A percentile compares a stretch with the other conserved stretches of the same genome.
phyloP scores from a whole-genome alignment of 2,797 vertebrate species.

The Diceros bicornis region DNA sequence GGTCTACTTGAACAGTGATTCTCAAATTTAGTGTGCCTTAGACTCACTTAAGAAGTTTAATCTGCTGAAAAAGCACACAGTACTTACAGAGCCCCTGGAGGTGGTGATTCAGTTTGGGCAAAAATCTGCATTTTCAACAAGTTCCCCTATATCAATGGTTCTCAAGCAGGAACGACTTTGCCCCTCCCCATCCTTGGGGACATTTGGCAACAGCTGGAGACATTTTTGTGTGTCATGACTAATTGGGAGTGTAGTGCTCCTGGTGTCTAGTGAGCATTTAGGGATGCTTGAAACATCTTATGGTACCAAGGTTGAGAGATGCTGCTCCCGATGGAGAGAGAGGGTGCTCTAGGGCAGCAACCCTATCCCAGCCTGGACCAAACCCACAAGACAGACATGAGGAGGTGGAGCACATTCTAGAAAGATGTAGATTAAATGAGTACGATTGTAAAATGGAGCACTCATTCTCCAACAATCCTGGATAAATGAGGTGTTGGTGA shows the following conservation, averaged over 20 bases:
- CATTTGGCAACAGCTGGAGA: neutral
- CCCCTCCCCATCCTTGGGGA: neutral
- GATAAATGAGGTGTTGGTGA: neutral
- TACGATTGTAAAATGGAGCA: neutral
- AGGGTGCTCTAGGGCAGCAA: neutral
- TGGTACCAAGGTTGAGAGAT: neutral
- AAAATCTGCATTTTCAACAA: neutral
- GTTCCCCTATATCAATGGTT: neutral
- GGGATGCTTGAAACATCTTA: neutral
- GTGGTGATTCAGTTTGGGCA: neutral
- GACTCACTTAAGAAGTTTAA: neutral
- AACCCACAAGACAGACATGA: neutral
- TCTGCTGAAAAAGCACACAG: neutral
- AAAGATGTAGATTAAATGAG: neutral
- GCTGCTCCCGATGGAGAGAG: neutral
- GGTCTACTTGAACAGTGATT: neutral
- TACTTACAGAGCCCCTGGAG: neutral
- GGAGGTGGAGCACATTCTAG: neutral
- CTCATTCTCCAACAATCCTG: neutral
- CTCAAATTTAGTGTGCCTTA: neutral
- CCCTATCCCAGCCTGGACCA: neutral
- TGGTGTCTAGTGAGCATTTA: neutral
- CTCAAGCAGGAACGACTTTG: neutral
- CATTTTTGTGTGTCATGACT: neutral
- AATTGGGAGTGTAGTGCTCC: accelerated